Evolutionary conservation across 2,797 vertebrate species (phyloP).

Genomic region (Hirundo rustica): DNA sequence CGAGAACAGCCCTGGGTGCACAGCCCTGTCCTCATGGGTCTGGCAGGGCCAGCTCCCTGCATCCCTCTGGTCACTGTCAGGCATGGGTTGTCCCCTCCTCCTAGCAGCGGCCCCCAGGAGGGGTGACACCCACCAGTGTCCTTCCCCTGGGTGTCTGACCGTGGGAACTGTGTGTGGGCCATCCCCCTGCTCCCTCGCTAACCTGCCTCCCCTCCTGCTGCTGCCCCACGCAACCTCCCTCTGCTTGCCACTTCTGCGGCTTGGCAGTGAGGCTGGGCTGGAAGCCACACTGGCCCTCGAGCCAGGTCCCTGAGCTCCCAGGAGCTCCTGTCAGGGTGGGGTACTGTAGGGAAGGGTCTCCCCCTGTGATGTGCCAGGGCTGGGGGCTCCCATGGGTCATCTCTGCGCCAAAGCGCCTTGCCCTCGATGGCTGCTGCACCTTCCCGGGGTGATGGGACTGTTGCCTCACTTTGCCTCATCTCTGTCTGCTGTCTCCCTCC

Average conservation of each 20-base stretch:
- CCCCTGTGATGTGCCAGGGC: accelerated
- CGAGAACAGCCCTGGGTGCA: accelerated
- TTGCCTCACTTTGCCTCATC: neutral
- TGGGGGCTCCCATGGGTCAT: neutral
- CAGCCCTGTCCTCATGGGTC: accelerated
- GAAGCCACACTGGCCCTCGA: neutral
- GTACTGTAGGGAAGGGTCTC: neutral
- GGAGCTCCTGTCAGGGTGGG: neutral
- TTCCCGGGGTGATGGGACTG: neutral
- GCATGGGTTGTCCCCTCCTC: neutral
- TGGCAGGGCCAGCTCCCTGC: neutral
- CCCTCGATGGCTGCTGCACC: slow-evolving; percentile 46
- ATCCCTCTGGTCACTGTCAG: neutral
- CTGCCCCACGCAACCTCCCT: accelerated
- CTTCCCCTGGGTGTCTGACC: neutral
- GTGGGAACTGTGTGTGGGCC: accelerated
- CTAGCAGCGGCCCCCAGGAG: neutral
- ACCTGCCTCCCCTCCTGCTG: neutral
- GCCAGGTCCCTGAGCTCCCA: neutral
- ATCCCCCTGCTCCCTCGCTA: neutral
- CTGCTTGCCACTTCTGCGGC: neutral
- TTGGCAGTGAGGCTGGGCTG: neutral
- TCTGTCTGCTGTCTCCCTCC: neutral
- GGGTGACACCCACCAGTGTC: neutral
- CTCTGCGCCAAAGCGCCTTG: neutral